Evolutionary conservation across 2,113 vertebrate species (phyloP), one percentile per base, ranked within the genome.

Genomic region (Romanogobio albipinnatus): DNA sequence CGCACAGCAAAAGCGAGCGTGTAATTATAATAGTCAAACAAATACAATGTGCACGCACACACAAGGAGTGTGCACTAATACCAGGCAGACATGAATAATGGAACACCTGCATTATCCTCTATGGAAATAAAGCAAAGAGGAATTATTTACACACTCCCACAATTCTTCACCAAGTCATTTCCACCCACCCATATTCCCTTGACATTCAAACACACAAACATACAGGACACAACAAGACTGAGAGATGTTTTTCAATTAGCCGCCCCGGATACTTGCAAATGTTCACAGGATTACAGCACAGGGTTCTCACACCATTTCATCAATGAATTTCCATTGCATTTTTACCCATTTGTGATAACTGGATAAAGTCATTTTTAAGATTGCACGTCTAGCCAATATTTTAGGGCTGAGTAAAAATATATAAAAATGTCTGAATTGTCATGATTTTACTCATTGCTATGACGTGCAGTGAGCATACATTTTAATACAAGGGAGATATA

Each of bases 81-180:
- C 10, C 29, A 77, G 79, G 29, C 14, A 68, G 39, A 51, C 64
- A 58, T 68, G 36, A 73, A 82, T 70, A 82, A 71, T 71, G 81
- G 51, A 43, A 73, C 64, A 58, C 29, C 81, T 74, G 70, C 68
- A 75, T 61, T 75, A 61, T 45, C 70, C 36, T 61, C 81, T 83
- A 26, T 74, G 70, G 77, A 62, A 64, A 47, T 64, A 80, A 45
- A 62, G 70, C 43, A 49, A 49, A 74, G 70, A 75, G 10, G 6
- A 61, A 59, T 78, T 58, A 61, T 74, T 58, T 58, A 82, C n/a
- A 45, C 82, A 86, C 86, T 83, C 64, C 70, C 9, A 83, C 11
- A 51, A n/a, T 74, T n/a, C 62, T 33, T 29, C 14, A 24, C 43
- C 58, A 83, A 83, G 39, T 87, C 15, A 82, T 76, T 77, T 58